Percentiles rank a stretch among this genome's conserved stretches.
phyloP scores from a whole-genome alignment of 1,140 invertebrate genomes.

The Campodea augens region DNA sequence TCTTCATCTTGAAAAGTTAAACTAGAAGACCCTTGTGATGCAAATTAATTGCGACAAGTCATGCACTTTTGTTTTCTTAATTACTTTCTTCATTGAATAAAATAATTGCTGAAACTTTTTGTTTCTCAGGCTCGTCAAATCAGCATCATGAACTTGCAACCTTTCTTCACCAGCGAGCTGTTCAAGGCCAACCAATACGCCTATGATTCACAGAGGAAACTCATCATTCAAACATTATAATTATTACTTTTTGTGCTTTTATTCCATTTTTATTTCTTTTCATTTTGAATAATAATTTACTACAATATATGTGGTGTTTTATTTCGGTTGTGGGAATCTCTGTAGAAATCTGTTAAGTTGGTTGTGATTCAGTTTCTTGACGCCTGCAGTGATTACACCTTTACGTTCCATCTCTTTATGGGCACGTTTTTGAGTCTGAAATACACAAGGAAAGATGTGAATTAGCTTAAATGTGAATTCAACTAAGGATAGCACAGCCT shows the following conservation, averaged over 20 bases:
- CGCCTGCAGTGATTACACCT: background rate
- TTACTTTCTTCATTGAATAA: slow-evolving; percentile 16
- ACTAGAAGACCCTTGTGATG: slow-evolving; percentile 3
- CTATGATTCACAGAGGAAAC: slow-evolving; percentile 62
- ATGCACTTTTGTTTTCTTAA: slow-evolving; percentile 8
- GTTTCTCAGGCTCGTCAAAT: slow-evolving; percentile 70
- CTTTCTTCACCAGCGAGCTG: slow-evolving; percentile 81
- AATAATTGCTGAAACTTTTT: too few species aligned
- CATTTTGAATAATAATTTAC: slow-evolving; percentile 6
- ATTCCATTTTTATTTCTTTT: slow-evolving; percentile 1
- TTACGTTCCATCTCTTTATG: background rate
- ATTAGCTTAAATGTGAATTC: too few species aligned
- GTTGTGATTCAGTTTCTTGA: background rate
- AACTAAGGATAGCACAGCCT: too few species aligned
- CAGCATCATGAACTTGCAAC: slow-evolving; percentile 68
- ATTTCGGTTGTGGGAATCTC: slow-evolving; percentile 1
- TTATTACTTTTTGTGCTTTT: background rate
- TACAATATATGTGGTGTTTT: background rate
- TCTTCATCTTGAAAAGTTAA: background rate
- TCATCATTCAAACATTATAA: slow-evolving; percentile 76
- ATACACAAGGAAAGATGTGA: too few species aligned
- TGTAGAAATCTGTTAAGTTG: background rate
- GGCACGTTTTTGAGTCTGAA: too few species aligned
- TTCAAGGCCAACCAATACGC: slow-evolving; percentile 79
- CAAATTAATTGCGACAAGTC: slow-evolving; percentile 9